phyloP scores from a whole-genome alignment of 2,888 invertebrate genomes.

The Philereme vetulata region DNA sequence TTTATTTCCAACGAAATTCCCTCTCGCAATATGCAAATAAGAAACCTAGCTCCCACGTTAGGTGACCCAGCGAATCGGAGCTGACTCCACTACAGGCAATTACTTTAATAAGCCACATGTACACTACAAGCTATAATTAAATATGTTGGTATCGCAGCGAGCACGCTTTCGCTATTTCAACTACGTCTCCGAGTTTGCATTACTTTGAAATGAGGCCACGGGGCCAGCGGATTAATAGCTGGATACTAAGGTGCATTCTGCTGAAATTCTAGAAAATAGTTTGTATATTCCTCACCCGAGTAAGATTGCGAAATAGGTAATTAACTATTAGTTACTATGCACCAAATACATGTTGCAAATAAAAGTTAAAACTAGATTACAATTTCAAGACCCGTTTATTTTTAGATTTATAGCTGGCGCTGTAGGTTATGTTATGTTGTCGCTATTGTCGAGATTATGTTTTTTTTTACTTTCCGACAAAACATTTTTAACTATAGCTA shows the following conservation, averaged over 20 bases:
- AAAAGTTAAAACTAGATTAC: too few species aligned
- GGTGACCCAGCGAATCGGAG: conserved; percentile 39
- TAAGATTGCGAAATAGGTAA: too few species aligned
- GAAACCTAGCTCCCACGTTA: conserved; percentile 5
- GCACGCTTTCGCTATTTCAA: conserved; percentile 43
- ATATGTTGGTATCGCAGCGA: conserved; percentile 45
- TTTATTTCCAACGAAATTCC: conserved; percentile 2
- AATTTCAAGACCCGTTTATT: too few species aligned
- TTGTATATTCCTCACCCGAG: too few species aligned
- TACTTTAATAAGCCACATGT: conserved; percentile 50
- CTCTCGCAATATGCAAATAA: conserved; percentile 19
- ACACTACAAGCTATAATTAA: conserved; percentile 50
- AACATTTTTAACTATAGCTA: too few species aligned
- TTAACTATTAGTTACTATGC: too few species aligned
- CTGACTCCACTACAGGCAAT: conserved; percentile 40
- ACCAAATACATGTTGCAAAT: too few species aligned
- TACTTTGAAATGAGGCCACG: conserved; percentile 28
- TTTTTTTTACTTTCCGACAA: too few species aligned
- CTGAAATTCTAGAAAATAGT: too few species aligned
- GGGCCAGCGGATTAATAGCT: conserved; percentile 15
- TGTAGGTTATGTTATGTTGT: too few species aligned
- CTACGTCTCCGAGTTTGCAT: conserved; percentile 35
- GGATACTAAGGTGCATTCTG: background rate
- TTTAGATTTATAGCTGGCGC: too few species aligned
- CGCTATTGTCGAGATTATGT: too few species aligned